Evolutionary conservation across 2,888 invertebrate genomes (phyloP).

Genomic region (Venustoraphidia nigricollis): DNA sequence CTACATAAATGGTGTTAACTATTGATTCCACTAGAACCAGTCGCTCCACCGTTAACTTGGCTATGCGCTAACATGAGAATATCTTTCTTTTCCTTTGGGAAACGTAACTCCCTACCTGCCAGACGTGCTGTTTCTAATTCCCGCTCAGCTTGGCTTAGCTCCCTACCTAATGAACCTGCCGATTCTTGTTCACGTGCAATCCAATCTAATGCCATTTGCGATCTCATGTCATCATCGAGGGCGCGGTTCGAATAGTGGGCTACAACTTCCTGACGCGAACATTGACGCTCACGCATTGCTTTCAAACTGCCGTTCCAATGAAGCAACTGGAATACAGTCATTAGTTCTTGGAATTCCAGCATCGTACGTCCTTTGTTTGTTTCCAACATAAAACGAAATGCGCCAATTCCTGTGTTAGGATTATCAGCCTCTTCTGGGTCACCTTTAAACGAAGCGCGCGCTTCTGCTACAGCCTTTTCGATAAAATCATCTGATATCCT

Average conservation of each 20-base stretch:
- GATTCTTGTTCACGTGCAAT: constrained; percentile 67
- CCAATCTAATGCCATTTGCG: constrained; percentile 93
- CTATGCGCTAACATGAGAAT: constrained; percentile 80
- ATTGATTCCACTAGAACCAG: no score
- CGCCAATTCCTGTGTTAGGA: constrained; percentile 55
- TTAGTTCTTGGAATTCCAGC: constrained; percentile 91
- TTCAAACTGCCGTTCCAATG: constrained; percentile 96
- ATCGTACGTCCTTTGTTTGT: constrained; percentile 83
- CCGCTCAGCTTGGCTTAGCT: constrained; percentile 70
- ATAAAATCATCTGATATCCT: constrained; percentile 89
- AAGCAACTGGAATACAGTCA: constrained; percentile 92
- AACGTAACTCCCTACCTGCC: constrained; percentile 79
- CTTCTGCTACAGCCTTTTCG: constrained; percentile 83
- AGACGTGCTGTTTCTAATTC: constrained; percentile 75
- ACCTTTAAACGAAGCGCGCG: constrained; percentile 70
- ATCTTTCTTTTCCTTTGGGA: constrained; percentile 91
- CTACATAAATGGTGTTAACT: no score
- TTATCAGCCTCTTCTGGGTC: constrained; percentile 41
- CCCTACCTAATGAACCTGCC: constrained; percentile 60
- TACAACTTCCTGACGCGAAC: constrained; percentile 83
- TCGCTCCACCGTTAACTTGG: constrained; percentile 42
- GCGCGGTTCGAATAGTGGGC: constrained; percentile 88
- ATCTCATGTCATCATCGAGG: constrained; percentile 88
- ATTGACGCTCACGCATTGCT: constrained; percentile 89
- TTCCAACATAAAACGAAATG: constrained; percentile 61